Base-by-base conservation (phyloP, 2,113 vertebrate genomes). In the Leptobrachium ailaonicum region DNA sequence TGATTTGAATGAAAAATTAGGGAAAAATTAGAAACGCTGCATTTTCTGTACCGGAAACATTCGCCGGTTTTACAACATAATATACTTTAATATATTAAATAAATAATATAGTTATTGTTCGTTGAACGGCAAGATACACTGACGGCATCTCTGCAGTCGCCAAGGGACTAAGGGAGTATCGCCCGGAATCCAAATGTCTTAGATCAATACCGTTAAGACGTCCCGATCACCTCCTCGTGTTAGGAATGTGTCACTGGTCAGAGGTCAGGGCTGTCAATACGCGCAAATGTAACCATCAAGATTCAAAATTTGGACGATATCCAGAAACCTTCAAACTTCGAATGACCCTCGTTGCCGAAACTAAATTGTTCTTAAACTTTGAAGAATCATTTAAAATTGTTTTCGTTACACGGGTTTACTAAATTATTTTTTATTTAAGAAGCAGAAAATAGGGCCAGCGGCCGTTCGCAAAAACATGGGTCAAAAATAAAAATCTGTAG, bases 11-110 rank as follows among this genome's bases (percentile, higher is more conserved):
- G 76, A 71, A 70, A 32, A 60, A 58, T 77, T 77, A 43, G 58
- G 64, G 42, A 71, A 54, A 77, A 71, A 78, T 63, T 71, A 63
- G 76, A 78, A 78, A 78, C 76, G 50, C 56, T 63, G 42, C 76
- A 71, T 41, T 78, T 70, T 78, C 53, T 32, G 6, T 45, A 40
- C 56, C 62, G 62, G 42, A 78, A 71, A 41, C 67, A 77, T 42
- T 69, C 8, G 53, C 66, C 5, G 13, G 75, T 56, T 41, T 41
- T 47, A 71, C 32, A 32, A 20, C 32, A 10, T 41, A 60, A 66
- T 42, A 66, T 67, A 71, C 12, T 56, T 45, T 6, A 6, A 45
- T 32, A 71, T 71, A 45, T 45, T 77, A 53, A 78, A 41, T 71
- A 54, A 50, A 69, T 44, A 32, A 32, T 32, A 32, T 32, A 32